Evolutionary conservation across 1,140 invertebrate species (phyloP).

Genomic region (Himalopsyche phryganea): DNA sequence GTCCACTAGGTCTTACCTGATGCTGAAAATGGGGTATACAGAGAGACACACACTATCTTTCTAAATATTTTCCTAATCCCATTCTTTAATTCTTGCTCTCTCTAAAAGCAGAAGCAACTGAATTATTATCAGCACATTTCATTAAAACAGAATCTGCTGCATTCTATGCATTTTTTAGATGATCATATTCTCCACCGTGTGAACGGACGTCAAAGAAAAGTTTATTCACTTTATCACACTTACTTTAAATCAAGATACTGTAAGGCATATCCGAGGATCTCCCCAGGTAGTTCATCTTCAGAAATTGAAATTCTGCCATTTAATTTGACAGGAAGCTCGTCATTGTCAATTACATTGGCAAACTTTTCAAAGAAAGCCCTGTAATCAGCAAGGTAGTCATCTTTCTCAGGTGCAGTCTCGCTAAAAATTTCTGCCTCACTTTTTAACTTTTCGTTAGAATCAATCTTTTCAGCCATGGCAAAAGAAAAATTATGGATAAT

Average conservation of each 20-base stretch:
- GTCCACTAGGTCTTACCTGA: no score
- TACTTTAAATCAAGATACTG: constrained; percentile 75
- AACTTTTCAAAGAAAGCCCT: constrained; percentile 68
- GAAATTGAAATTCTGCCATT: constrained; percentile 62
- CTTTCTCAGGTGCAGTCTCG: constrained; percentile 38
- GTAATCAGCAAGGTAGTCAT: constrained; percentile 65
- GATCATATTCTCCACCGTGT: no score
- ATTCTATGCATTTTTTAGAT: no score
- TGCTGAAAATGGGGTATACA: no score
- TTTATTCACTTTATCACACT: no score
- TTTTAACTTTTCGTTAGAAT: constrained; percentile 10
- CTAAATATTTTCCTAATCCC: no score
- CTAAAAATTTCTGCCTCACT: constrained; percentile 12
- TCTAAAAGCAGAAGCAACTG: no score
- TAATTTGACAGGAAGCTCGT: constrained; percentile 71
- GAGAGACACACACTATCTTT: no score
- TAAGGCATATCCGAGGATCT: constrained; percentile 71
- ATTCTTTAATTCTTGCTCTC: no score
- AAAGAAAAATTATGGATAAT: background rate
- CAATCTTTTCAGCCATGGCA: constrained; percentile 20
- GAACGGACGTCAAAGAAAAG: no score
- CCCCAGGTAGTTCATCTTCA: constrained; percentile 67
- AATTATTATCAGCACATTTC: no score
- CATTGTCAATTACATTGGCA: constrained; percentile 62
- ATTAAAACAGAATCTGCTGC: no score